These are phyloP conservation scores for Cynaeus angustus DNA, from an alignment of 2,888 invertebrate genomes.

Conservation along the genomic window DNA sequence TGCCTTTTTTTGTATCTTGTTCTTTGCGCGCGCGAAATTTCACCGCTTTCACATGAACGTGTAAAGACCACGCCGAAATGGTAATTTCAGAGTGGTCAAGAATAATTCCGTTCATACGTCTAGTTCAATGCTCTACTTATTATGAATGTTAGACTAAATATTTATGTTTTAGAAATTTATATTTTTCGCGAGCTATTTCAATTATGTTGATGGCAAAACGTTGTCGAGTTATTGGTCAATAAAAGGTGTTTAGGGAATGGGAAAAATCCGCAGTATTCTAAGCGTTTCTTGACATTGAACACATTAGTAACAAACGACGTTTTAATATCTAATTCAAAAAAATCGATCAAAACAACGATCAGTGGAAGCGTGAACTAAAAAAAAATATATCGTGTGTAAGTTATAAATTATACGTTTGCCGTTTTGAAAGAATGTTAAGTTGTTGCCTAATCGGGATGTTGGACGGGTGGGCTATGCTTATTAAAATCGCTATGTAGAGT, in stretches of 20 bases:
- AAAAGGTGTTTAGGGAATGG: conserved; percentile 13
- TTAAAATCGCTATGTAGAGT: conserved; percentile 30
- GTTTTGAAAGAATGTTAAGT: conserved; percentile 34
- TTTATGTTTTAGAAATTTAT: conserved; percentile 19
- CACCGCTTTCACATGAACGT: conserved; percentile 17
- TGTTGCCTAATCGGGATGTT: conserved; percentile 24
- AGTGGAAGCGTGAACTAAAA: not conserved
- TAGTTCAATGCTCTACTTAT: conserved; percentile 32
- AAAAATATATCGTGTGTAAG: conserved; percentile 4
- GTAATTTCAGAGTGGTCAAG: conserved; percentile 11
- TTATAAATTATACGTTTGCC: conserved; percentile 28
- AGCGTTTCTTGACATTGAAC: not conserved
- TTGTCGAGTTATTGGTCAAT: conserved; percentile 22
- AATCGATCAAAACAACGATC: not conserved
- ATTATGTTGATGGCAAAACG: conserved; percentile 19
- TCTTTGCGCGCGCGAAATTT: conserved; percentile 17
- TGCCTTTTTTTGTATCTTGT: conserved; percentile 13
- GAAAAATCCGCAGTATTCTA: conserved; percentile 11
- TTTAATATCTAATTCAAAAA: no score
- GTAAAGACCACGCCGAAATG: conserved; percentile 16
- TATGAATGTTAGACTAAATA: conserved; percentile 20
- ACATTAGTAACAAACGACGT: no score
- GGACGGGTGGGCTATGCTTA: conserved; percentile 28
- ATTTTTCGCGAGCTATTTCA: conserved; percentile 22
- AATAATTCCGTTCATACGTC: conserved; percentile 15